Percentiles rank a stretch among this genome's conserved stretches.
phyloP scores from a whole-genome alignment of 2,888 invertebrate species.

The Stenolophus ochropezus region DNA sequence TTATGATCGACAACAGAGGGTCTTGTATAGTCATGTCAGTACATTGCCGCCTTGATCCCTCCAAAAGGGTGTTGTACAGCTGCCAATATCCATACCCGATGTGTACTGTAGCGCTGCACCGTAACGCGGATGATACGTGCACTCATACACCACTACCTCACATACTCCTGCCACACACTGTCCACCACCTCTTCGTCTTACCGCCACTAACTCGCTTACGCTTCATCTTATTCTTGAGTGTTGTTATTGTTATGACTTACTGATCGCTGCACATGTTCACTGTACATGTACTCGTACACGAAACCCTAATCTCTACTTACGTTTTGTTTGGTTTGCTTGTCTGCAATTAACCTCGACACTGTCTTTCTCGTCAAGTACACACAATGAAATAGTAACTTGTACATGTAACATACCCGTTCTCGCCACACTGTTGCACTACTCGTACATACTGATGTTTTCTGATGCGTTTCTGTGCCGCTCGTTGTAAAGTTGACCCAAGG shows the following conservation, averaged over 20 bases:
- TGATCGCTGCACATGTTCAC: conserved; percentile 38
- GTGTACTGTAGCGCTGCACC: conserved; percentile 57
- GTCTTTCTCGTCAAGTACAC: conserved; percentile 17
- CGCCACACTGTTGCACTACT: conserved; percentile 44
- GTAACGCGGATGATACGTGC: conserved; percentile 57
- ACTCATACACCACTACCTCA: conserved; percentile 31
- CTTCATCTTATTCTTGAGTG: conserved; percentile 29
- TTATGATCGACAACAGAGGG: conserved; percentile 58
- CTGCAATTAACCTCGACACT: conserved; percentile 15
- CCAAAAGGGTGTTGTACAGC: conserved; percentile 61
- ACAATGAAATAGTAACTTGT: neutral
- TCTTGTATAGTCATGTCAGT: conserved; percentile 39
- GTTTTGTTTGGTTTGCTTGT: conserved; percentile 17
- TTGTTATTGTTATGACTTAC: conserved; percentile 29
- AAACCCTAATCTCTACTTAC: conserved; percentile 32
- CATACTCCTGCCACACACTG: neutral
- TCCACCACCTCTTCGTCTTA: neutral
- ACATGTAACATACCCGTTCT: conserved; percentile 31
- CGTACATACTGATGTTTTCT: conserved; percentile 43
- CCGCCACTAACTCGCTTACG: conserved; percentile 19
- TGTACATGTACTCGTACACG: conserved; percentile 27
- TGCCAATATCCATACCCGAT: conserved; percentile 57
- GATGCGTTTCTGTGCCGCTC: conserved; percentile 56
- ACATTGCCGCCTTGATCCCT: conserved; percentile 61
- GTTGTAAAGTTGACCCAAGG: neutral